Evolutionary conservation across 2,888 invertebrate species (phyloP).

Genomic region (Pterostichus madidus): DNA sequence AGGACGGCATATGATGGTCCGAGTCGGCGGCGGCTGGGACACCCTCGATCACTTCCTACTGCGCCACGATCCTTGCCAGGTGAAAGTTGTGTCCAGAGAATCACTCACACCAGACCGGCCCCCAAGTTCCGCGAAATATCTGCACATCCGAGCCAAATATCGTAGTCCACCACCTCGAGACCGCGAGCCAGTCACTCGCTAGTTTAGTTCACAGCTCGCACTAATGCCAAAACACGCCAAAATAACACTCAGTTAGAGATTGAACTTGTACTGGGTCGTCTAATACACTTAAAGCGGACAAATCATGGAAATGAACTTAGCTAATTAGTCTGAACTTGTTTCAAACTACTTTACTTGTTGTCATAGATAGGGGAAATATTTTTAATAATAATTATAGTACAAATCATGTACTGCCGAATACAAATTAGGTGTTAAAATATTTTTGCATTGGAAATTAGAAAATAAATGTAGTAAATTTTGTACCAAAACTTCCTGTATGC

Average conservation of each 20-base stretch:
- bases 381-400: constrained; percentile 49
- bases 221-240: constrained; percentile 54
- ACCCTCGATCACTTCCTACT: constrained; percentile 94
- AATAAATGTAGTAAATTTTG: constrained; percentile 29
- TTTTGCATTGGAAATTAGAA: constrained; percentile 45
- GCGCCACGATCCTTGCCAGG: constrained; percentile 93
- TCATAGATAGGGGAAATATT: not conserved
- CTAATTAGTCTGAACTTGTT: constrained; percentile 2
- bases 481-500: constrained; percentile 12
- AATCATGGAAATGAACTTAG: constrained; percentile 1
- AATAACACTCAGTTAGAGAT: constrained; percentile 21
- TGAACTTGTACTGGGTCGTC: constrained; percentile 17
- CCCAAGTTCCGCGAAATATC: constrained; percentile 77
- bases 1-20: constrained; percentile 96
- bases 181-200: constrained; percentile 79
- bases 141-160: constrained; percentile 87
- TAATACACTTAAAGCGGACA: constrained; percentile 60
- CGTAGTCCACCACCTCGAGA: constrained; percentile 84
- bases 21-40: constrained; percentile 97
- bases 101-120: constrained; percentile 71
- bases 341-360: not conserved
- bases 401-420: constrained; percentile 53
- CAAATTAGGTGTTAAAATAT: constrained; percentile 44
- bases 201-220: constrained; percentile 62
- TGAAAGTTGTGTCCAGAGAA: constrained; percentile 77